These are phyloP conservation scores for Homarus gammarus DNA, from an alignment of 2,888 invertebrate genomes.

Conservation along the genomic window DNA sequence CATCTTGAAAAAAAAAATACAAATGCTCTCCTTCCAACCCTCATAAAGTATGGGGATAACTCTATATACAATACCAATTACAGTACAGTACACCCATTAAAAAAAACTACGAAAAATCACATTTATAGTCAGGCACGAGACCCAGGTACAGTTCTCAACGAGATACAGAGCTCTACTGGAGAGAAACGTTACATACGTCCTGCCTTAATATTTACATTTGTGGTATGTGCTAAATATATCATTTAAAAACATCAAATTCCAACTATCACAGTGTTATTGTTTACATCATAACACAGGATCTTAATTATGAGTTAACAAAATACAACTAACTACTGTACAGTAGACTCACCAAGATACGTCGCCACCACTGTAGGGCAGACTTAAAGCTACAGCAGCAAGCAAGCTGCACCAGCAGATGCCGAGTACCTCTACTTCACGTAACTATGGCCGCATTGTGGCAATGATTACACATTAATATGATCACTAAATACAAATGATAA, in stretches of 20 bases:
- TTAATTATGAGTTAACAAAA: not conserved
- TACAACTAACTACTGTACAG: too few species aligned
- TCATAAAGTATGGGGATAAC: too few species aligned
- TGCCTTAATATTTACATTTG: conserved; percentile 15
- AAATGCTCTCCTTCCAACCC: too few species aligned
- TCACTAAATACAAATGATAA: not conserved
- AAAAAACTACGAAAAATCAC: not conserved
- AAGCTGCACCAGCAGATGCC: not conserved
- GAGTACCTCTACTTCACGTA: not conserved
- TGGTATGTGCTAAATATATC: not conserved
- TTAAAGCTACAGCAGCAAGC: not conserved
- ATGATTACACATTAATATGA: not conserved
- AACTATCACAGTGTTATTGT: conserved; percentile 2
- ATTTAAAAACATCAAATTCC: not conserved
- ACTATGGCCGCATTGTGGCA: not conserved
- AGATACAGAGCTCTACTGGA: too few species aligned
- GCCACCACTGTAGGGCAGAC: not conserved
- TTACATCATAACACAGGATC: not conserved
- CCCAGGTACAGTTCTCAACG: too few species aligned
- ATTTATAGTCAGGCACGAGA: too few species aligned
- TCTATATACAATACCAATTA: too few species aligned
- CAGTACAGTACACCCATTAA: not conserved
- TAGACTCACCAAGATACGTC: not conserved
- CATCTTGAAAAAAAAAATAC: too few species aligned
- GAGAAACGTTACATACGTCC: too few species aligned